A percentile compares a stretch with the other conserved stretches of the same genome.
phyloP scores from a whole-genome alignment of 30 jellyfish, hydroid and myxozoan genomes.

The Haliclystus octoradiatus region DNA sequence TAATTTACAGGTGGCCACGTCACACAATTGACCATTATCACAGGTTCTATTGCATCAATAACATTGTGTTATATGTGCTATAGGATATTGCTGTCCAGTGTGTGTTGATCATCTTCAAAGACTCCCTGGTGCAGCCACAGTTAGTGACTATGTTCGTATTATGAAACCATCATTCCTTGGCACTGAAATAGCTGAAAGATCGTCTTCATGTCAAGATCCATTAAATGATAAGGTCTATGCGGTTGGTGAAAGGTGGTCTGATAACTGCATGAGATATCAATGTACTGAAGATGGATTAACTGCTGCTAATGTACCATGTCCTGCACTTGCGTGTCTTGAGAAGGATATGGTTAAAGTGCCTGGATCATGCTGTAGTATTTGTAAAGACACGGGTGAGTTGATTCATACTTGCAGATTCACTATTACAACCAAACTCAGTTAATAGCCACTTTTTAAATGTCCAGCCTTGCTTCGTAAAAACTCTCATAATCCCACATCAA shows the following conservation, averaged over 20 bases:
- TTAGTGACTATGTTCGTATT: background rate
- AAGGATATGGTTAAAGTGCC: slow-evolving; percentile 12
- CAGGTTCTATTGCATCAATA: too few relatives aligned
- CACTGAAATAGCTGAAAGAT: slow-evolving; percentile 20
- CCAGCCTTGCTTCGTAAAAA: too few relatives aligned
- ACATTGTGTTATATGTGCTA: too few relatives aligned
- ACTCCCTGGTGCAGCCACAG: slow-evolving; percentile 43
- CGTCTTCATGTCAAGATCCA: slow-evolving; percentile 31
- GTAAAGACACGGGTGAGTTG: slow-evolving; percentile 31
- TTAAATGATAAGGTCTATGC: slow-evolving; percentile 16
- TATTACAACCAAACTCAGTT: too few relatives aligned
- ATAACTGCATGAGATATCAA: slow-evolving; percentile 20
- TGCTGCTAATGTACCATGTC: slow-evolving; percentile 19
- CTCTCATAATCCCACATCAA: too few relatives aligned
- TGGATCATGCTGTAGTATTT: slow-evolving; percentile 41
- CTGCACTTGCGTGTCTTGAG: slow-evolving; percentile 38
- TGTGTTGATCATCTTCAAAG: slow-evolving; percentile 21
- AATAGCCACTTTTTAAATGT: too few relatives aligned
- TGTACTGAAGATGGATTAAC: slow-evolving; percentile 28
- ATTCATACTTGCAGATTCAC: too few relatives aligned
- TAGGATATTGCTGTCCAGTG: slow-evolving; percentile 60
- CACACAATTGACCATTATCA: too few relatives aligned
- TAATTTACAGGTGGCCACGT: too few relatives aligned
- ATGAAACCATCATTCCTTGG: background rate
- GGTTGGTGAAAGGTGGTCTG: slow-evolving; percentile 64